These are phyloP conservation scores for Cryptoleucopteryx plumbea DNA, from an alignment of 2,113 vertebrate species.

Conservation along the genomic window DNA sequence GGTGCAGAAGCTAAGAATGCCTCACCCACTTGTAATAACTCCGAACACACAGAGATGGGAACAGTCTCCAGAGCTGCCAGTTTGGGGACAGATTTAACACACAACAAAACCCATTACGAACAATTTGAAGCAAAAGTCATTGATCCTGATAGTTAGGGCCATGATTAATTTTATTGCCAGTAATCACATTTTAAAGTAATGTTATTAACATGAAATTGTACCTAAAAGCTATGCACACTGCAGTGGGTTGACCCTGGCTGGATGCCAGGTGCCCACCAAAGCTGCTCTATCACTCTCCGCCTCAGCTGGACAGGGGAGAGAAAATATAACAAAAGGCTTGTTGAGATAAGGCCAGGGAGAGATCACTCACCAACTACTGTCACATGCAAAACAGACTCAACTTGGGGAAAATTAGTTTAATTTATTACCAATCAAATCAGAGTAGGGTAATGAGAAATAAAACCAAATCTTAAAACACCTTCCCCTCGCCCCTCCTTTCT, in stretches of 20 bases:
- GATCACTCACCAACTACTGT: background rate
- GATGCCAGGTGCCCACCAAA: background rate
- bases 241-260: background rate
- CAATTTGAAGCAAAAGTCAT: background rate
- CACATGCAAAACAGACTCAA: too few species aligned
- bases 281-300: background rate
- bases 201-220: background rate
- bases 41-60: background rate
- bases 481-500: too few species aligned
- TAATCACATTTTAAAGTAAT: background rate
- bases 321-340: too few species aligned
- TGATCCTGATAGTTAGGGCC: background rate
- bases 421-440: too few species aligned
- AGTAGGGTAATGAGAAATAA: too few species aligned
- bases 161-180: background rate
- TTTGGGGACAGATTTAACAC: background rate
- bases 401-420: too few species aligned
- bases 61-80: background rate
- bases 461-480: too few species aligned
- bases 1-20: background rate
- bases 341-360: background rate
- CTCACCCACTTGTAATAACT: background rate
- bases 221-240: background rate
- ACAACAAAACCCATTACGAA: background rate
- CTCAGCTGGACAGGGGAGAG: background rate